phyloP scores from a whole-genome alignment of 2,888 invertebrate genomes.

The Lumbricus terrestris region DNA sequence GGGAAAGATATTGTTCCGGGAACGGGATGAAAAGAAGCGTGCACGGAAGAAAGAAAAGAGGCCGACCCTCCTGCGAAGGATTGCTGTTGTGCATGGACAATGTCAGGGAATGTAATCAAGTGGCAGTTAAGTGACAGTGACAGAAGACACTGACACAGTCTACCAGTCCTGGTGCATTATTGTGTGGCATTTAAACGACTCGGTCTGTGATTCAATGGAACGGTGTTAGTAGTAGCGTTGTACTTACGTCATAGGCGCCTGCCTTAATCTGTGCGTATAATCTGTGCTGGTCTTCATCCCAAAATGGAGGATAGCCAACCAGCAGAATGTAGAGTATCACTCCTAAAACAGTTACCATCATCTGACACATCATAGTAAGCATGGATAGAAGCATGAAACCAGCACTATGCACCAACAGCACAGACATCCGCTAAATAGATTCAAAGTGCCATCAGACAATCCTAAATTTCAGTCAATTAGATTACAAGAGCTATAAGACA shows the following conservation, averaged over 20 bases:
- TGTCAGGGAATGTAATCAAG: background rate
- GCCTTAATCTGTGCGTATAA: conserved; percentile 99
- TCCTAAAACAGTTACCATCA: conserved; percentile 62
- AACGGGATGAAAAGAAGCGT: background rate
- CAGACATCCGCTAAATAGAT: too few species aligned
- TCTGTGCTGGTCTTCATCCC: conserved; percentile 99
- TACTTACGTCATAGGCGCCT: conserved; percentile 94
- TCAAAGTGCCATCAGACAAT: too few species aligned
- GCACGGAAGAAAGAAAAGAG: background rate
- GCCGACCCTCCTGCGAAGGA: too few species aligned
- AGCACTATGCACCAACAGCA: background rate
- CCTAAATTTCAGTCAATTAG: too few species aligned
- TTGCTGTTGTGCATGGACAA: background rate
- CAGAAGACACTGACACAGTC: background rate
- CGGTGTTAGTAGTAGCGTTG: background rate
- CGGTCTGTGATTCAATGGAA: background rate
- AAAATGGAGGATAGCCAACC: conserved; percentile 99
- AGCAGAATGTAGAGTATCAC: conserved; percentile 97
- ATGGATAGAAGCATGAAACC: background rate
- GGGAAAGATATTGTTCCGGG: background rate
- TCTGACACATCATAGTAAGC: background rate
- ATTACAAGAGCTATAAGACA: too few species aligned
- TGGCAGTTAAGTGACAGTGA: background rate
- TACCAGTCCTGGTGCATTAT: background rate
- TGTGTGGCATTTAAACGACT: too few species aligned